phyloP scores from a whole-genome alignment of 2,888 invertebrate species.

The Caenorhabditis sp. region DNA sequence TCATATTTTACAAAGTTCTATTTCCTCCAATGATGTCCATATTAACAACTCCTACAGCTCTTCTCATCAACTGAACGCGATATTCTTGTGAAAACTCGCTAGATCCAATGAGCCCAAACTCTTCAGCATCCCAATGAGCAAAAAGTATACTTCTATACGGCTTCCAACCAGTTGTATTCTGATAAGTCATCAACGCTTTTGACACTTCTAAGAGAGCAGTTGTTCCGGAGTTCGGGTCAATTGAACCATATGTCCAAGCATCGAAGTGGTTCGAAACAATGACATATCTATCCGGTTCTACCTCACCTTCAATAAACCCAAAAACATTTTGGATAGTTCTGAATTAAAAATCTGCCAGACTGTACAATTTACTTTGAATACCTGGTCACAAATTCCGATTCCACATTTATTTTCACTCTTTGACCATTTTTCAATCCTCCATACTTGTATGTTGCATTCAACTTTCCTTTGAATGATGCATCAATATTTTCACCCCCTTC shows the following conservation, averaged over 20 bases:
- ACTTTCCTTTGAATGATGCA: conserved; percentile 5
- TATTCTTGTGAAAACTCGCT: conserved; percentile 74
- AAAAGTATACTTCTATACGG: conserved; percentile 73
- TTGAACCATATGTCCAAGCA: conserved; percentile 73
- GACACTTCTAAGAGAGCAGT: conserved; percentile 74
- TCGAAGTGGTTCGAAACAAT: conserved; percentile 75
- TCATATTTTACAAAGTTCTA: conserved; percentile 56
- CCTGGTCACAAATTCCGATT: conserved; percentile 52
- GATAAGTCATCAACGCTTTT: conserved; percentile 47
- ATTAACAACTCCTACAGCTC: conserved; percentile 73
- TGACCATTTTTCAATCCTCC: conserved; percentile 69
- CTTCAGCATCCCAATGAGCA: conserved; percentile 74
- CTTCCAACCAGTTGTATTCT: conserved; percentile 72
- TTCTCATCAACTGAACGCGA: conserved; percentile 60
- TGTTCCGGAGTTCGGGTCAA: conserved; percentile 74
- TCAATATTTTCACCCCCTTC: conserved; percentile 63
- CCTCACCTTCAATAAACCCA: conserved; percentile 69
- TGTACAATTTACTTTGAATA: too few relatives aligned
- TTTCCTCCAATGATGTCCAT: conserved; percentile 70
- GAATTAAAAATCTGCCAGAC: too few relatives aligned
- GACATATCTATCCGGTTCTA: conserved; percentile 74
- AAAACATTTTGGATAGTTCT: conserved; percentile 71
- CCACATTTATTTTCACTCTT: conserved; percentile 53
- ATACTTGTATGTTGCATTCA: conserved; percentile 70
- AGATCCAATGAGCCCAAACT: conserved; percentile 73